A percentile compares a stretch with the other conserved stretches of the same genome.
Evolutionary conservation across 2,113 vertebrate species (phyloP).

Genomic region (Bambusicola thoracicus): DNA sequence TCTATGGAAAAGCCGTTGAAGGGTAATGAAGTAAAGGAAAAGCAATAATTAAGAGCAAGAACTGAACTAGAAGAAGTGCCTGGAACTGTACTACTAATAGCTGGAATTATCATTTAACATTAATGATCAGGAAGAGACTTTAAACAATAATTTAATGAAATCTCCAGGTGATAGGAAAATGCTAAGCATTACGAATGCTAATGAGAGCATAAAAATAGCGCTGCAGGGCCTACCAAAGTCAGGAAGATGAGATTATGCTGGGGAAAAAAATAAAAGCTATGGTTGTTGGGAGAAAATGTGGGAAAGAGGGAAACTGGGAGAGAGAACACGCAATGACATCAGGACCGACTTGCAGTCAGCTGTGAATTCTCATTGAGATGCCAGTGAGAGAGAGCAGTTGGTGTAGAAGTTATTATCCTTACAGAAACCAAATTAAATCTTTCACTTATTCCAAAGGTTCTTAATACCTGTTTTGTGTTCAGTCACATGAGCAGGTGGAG

Average conservation of each 20-base stretch:
- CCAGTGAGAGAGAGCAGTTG: neutral
- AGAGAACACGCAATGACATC: neutral
- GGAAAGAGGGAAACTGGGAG: neutral
- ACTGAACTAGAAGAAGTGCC: neutral
- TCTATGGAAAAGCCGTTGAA: neutral
- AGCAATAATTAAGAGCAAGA: neutral
- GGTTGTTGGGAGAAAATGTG: neutral
- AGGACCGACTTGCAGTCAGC: neutral
- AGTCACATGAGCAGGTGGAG: rapidly evolving
- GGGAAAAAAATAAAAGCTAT: neutral
- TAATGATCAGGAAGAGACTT: neutral
- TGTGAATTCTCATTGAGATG: neutral
- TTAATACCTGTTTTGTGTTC: neutral
- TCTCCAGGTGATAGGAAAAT: neutral
- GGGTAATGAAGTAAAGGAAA: neutral
- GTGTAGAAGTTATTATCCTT: neutral
- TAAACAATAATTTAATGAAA: conserved; percentile 23
- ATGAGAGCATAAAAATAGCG: neutral
- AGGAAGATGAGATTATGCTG: neutral
- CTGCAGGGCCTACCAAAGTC: neutral
- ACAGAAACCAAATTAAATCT: neutral
- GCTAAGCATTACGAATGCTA: neutral
- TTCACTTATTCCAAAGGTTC: neutral
- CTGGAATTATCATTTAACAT: neutral
- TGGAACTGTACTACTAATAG: neutral